Base-by-base conservation (phyloP, 1,140 invertebrate species). In the Argopecten irradians region DNA sequence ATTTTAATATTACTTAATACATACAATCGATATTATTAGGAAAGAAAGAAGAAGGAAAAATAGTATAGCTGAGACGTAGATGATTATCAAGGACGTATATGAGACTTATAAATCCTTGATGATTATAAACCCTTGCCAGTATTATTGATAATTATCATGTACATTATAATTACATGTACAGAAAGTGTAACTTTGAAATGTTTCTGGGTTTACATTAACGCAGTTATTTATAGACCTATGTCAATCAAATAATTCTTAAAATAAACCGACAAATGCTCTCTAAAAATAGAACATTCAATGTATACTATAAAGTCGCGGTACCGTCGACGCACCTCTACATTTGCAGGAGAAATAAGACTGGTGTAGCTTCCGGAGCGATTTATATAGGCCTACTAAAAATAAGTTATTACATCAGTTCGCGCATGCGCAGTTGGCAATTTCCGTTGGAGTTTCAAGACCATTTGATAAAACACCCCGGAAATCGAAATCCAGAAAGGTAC, bases 331-430 rank as follows among this genome's bases (percentile, higher is more conserved):
- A 5, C 13, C 55, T 16, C n/a, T 2, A 11, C 55, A 71, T 71
- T 71, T 11, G 22, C 1, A 71, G 22, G 16, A 71, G 55, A n/a
- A 71, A 71, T 71, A n/a, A 71, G 55, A 3, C 5, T 28, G n/a
- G 55, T 71, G 55, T n/a, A 28, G 22, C 55, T 71, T 71, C 55
- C 55, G 55, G 55, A 71, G 55, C 55, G 55, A 71, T 71, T 71
- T 71, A 71, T 71, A 71, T 71, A 71, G 8, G 1, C n/a, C 19
- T 71, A 71, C 55, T 71, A 71, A 71, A 71, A 71, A 71, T 71
- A 71, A 71, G 22, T 71, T 71, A 71, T 71, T 71, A 71, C 55
- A 71, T 71, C 55, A 71, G n/a, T 71, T 71, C 55, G 55, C n/a
- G 55, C 55, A 71, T 71, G 55, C 55, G 55, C 55, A n/a, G 0